A percentile compares a stretch with the other conserved stretches of the same genome.
Conservation (phyloP, 2,113 vertebrate genomes). For the Daubentonia madagascariensis region DNA sequence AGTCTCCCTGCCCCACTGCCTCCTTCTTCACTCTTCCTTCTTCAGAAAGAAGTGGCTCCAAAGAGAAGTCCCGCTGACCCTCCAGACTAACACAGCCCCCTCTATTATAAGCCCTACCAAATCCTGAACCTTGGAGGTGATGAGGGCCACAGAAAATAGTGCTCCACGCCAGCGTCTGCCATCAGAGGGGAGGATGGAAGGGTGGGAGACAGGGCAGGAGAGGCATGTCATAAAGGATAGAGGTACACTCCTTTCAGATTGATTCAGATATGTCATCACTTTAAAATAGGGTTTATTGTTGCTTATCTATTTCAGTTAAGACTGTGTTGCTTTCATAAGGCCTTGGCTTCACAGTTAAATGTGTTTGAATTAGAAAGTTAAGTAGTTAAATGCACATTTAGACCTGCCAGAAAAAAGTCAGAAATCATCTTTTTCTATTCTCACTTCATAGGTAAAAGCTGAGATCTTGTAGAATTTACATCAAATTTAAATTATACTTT, state of each 20-base stretch:
- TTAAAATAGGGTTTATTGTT: background rate
- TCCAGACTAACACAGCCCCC: background rate
- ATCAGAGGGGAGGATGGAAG: too few relatives aligned
- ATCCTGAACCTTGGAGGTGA: background rate
- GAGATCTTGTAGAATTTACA: background rate
- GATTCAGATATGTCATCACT: background rate
- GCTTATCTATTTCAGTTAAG: background rate
- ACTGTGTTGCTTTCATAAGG: background rate
- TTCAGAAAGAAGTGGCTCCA: background rate
- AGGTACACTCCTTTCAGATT: background rate
- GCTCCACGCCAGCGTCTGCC: rapidly evolving
- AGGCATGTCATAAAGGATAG: too few relatives aligned
- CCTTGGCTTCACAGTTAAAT: background rate
- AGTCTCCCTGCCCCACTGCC: too few relatives aligned
- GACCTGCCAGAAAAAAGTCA: background rate
- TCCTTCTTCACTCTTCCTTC: background rate
- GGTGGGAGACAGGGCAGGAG: rapidly evolving
- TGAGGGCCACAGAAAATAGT: background rate
- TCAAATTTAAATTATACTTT: background rate
- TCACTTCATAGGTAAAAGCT: background rate
- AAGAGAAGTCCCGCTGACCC: background rate
- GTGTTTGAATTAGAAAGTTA: background rate
- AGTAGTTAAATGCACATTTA: background rate
- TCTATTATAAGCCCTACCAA: rapidly evolving
- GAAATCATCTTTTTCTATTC: background rate